A percentile compares a stretch with the other conserved stretches of the same genome.
These are phyloP conservation scores for Halcyon senegalensis DNA, from an alignment of 2,113 vertebrate genomes.

Conservation along the genomic window DNA sequence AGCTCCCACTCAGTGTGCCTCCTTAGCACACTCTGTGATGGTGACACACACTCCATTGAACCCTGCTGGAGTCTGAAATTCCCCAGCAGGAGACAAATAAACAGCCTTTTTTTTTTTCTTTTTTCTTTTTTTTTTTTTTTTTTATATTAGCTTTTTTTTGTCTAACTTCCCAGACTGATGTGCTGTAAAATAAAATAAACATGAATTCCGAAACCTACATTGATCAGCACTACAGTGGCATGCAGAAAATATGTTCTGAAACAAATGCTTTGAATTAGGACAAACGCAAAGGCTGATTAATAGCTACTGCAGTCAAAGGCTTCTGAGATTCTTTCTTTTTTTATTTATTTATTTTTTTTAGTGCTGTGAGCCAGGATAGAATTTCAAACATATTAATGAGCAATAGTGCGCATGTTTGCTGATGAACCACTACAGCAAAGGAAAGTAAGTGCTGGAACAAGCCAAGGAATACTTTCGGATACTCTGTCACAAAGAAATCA, in stretches of 20 bases:
- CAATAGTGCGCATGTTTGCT: conserved; percentile 58
- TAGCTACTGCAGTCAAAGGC: conserved; percentile 46
- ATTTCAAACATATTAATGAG: conserved; percentile 71
- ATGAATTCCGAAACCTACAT: conserved; percentile 43
- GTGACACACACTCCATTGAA: conserved; percentile 51
- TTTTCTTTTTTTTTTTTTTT: not conserved
- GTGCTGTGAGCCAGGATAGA: conserved; percentile 49
- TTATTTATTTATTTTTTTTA: not conserved
- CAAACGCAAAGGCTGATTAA: conserved; percentile 60
- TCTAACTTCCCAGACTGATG: conserved; percentile 53
- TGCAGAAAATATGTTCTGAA: conserved; percentile 60
- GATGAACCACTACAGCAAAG: conserved; percentile 57
- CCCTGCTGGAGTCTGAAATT: conserved; percentile 40
- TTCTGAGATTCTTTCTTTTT: conserved; percentile 13
- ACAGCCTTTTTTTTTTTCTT: not conserved
- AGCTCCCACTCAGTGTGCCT: conserved; percentile 43
- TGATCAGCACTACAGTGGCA: conserved; percentile 46
- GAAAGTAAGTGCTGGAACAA: conserved; percentile 48
- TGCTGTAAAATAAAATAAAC: conserved; percentile 48
- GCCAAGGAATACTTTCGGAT: conserved; percentile 57
- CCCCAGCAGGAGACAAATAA: conserved; percentile 57
- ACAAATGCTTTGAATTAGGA: conserved; percentile 62
- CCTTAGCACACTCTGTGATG: conserved; percentile 10
- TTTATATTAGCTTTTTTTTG: not conserved
- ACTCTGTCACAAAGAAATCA: conserved; percentile 55